Base-by-base conservation (phyloP, 2,888 invertebrate genomes). In the Eucera pruinosa region DNA sequence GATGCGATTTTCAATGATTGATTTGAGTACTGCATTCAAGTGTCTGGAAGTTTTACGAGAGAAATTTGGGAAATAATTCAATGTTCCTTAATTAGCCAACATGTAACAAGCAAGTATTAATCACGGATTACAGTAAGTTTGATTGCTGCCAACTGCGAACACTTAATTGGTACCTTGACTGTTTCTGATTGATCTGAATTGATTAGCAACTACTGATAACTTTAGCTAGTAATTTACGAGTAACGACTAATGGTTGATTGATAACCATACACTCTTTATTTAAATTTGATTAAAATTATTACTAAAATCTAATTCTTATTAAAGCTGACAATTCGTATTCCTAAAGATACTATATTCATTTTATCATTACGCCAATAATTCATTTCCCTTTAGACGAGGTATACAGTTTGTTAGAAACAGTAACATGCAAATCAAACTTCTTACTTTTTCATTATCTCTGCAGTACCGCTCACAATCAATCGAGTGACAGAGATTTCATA, bases 131-230 rank as follows among this genome's bases (percentile, higher is more conserved):
- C 36, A 2, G 18, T n/a, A 39, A 48, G 50, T 62, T 50, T 39
- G 48, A 50, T 62, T 50, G 25, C 23, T 11, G 36, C 25, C 5
- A 50, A 62, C 36, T 62, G 45, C 2, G 25, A 15, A n/a, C 2
- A n/a, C n/a, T n/a, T n/a, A 50, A 62, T 36, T 36, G 18, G 25
- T 18, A 25, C 36, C n/a, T 39, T 50, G 25, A 39, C 58, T 39
- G 48, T 11, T 47, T 39, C 25, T 62, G 39, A 50, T 62, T 50
- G 50, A 62, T 39, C 62, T 39, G 25, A 50, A 62, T 62, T 50
- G 50, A 62, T 36, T 20, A 27, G 48, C 25, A 50, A 36, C 50
- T 62, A 62, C 18, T 13, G 18, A 36, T 36, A 39, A 18, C 39
- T 39, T 25, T 13, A n/a, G 4, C 20, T 25, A 25, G 11, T 50